Conservation (phyloP, 2,888 invertebrate genomes). For the Marronus borbonicus region DNA sequence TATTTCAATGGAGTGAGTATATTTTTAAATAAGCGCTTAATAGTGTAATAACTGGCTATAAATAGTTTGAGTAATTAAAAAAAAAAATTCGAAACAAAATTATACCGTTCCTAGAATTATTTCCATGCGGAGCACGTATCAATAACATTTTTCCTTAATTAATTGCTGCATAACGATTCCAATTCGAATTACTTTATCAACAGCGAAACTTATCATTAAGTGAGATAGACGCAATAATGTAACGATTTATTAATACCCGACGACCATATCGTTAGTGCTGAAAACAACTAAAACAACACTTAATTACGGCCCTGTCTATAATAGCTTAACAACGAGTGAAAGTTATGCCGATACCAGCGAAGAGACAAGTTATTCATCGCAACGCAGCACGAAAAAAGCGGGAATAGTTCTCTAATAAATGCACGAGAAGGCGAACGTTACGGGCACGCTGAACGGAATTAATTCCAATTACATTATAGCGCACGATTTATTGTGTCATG, state of each 20-base stretch:
- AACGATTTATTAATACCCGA: background rate
- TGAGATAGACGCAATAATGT: background rate
- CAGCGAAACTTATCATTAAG: no score
- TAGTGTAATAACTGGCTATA: no score
- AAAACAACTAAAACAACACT: conserved; percentile 3
- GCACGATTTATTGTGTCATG: conserved; percentile 15
- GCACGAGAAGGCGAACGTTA: conserved; percentile 11
- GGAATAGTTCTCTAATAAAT: conserved; percentile 1
- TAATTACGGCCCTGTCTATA: background rate
- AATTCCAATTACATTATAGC: conserved; percentile 12
- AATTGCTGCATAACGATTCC: no score
- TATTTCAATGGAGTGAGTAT: no score
- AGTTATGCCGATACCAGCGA: background rate
- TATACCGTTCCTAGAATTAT: no score
- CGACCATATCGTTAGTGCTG: background rate
- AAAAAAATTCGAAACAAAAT: no score
- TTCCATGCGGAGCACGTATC: no score
- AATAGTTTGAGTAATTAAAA: no score
- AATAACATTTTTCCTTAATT: no score
- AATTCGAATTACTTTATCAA: no score
- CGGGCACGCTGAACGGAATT: background rate
- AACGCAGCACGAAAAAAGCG: background rate
- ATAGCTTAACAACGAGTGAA: background rate
- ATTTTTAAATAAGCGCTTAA: no score
- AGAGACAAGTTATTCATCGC: background rate